Base-by-base conservation (phyloP, 2,113 vertebrate species). In the Otis tarda region DNA sequence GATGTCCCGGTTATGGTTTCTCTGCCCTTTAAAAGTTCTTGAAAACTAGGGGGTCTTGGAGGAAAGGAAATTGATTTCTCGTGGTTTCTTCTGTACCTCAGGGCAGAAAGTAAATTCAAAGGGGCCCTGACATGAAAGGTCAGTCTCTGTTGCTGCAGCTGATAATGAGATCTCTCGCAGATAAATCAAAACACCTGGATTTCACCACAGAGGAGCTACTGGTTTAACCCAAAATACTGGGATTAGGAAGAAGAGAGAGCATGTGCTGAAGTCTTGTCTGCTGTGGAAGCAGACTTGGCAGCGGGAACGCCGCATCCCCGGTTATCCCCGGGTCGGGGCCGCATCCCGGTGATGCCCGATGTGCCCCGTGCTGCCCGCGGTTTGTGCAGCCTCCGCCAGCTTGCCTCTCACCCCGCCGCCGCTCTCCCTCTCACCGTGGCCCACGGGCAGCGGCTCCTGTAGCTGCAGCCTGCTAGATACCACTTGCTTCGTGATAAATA, bases 61-160 rank as follows among this genome's bases (percentile, higher is more conserved):
- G 64, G 43, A 94, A 71, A 41, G 83, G 50, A 69, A 88, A 95
- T 68, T 47, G 85, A 74, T 96, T 96, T 90, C 71, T 93, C 27
- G 3, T 7, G 31, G 68, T 55, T 91, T 75, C 74, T 93, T 87
- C 69, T 73, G 37, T 85, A 88, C 71, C 79, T 90, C 4, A 4
- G 91, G 90, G 92, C 82, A 86, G 92, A 88, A 85, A 83, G 82
- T 80, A 77, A 88, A 91, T 95, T 94, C 95, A 96, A 95, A 97
- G 86, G 47, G 83, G 43, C 39, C 65, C 39, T 88, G 68, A 87
- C 86, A 75, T 56, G 95, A 78, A 81, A 90, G 90, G 90, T 93
- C 83, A 82, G 60, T 39, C 85, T 94, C 43, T 80, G 60, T 47
- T 86, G 76, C 92, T 77, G 73, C 3, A 2, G 83, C 73, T 92